A percentile compares a stretch with the other conserved stretches of the same genome.
phyloP scores from a whole-genome alignment of 2,113 vertebrate genomes.

The Paedocypris sp. region DNA sequence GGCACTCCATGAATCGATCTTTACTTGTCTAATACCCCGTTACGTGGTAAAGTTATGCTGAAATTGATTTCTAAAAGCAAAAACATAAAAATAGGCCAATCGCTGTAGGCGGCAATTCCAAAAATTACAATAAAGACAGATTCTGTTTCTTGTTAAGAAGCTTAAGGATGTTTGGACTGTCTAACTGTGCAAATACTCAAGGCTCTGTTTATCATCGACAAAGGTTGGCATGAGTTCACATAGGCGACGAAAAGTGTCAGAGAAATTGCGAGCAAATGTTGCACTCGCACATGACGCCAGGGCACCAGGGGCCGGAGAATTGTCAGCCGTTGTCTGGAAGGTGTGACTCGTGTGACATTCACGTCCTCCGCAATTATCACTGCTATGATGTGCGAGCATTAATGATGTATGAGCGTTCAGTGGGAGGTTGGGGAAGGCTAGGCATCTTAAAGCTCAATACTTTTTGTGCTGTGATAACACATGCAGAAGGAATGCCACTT shows the following conservation, averaged over 20 bases:
- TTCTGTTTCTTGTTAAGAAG: not conserved
- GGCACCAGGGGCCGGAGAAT: constrained; percentile 43
- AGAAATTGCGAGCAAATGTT: not conserved
- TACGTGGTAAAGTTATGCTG: not conserved
- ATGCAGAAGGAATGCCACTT: not conserved
- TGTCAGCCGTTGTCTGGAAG: constrained; percentile 51
- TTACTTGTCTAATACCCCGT: not conserved
- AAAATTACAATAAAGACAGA: not conserved
- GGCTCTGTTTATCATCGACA: not conserved
- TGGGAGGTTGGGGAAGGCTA: constrained; percentile 44
- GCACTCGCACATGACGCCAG: not conserved
- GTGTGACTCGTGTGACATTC: constrained; percentile 59
- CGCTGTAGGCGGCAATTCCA: not conserved
- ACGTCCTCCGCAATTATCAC: constrained; percentile 61
- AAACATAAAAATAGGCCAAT: not conserved
- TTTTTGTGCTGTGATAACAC: constrained; percentile 61
- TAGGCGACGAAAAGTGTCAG: not conserved
- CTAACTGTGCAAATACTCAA: not conserved
- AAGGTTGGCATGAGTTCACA: constrained; percentile 1
- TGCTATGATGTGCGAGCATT: constrained; percentile 64
- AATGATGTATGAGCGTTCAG: constrained; percentile 64
- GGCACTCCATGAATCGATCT: not conserved
- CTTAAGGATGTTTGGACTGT: not conserved
- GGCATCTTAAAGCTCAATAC: constrained; percentile 42
- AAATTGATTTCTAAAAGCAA: not conserved